Evolutionary conservation across 2,888 invertebrate species (phyloP).

Genomic region (Idaea straminata): DNA sequence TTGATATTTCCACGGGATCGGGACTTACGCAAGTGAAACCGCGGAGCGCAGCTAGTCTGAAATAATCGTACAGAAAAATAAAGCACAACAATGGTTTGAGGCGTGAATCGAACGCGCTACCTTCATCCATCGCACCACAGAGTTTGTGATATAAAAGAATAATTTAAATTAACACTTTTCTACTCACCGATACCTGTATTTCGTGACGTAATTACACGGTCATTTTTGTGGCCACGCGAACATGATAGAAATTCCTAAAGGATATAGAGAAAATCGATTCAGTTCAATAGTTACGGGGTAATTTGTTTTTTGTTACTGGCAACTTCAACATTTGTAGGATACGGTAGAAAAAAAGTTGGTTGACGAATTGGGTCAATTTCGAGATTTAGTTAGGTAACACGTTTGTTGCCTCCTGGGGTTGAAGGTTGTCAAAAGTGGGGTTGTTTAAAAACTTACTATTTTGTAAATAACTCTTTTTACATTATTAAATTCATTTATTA

Average conservation of each 20-base stretch:
- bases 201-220: conserved; percentile 49
- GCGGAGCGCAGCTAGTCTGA: too few relatives aligned
- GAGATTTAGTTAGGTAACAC: conserved; percentile 1
- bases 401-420: not conserved
- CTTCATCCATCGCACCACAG: too few relatives aligned
- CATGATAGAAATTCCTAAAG: conserved; percentile 30
- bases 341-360: not conserved
- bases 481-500: too few relatives aligned
- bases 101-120: too few relatives aligned
- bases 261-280: conserved; percentile 21
- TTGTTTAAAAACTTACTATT: too few relatives aligned
- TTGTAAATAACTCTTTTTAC: too few relatives aligned
- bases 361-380: not conserved
- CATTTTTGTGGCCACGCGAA: conserved; percentile 40
- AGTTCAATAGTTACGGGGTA: conserved; percentile 6
- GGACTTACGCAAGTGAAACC: too few relatives aligned
- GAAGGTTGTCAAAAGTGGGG: not conserved
- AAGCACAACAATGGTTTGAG: too few relatives aligned
- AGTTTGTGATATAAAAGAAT: too few relatives aligned
- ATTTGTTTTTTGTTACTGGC: conserved; percentile 10
- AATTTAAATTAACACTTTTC: not conserved
- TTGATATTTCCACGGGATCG: too few relatives aligned
- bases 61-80: too few relatives aligned
- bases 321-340: not conserved
- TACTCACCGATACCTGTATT: not conserved